Evolutionary conservation across 2,888 invertebrate genomes (phyloP), one percentile per base, ranked within the genome.

Genomic region (Scaptomyza cyrtandrae): DNA sequence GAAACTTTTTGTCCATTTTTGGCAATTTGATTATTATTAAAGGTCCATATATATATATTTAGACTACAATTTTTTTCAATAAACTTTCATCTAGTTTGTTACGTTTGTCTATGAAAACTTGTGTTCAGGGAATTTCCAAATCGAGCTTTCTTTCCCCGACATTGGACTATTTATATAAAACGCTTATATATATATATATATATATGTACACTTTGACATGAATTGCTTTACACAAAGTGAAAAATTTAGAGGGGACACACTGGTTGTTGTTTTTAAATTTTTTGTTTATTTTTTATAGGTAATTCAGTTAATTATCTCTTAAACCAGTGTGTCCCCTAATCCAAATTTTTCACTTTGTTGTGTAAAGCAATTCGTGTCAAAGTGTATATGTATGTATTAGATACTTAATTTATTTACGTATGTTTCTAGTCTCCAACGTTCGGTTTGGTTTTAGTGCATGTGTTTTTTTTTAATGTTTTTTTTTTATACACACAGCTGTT

Each of bases 401-500:
- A 13, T 14, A 37, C 35, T 0, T 69, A 29, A 11, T 37, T 37
- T 24, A 16, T 24, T 41, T 16, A 7, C 9, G 11, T 44, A 10
- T 52, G 11, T 62, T 48, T 45, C 16, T 61, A 35, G 65, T 54
- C 64, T 73, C 54, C 60, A 87, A 71, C 81, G n/a, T 81, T 81
- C 82, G 67, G 67, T 85, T 81, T 70, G 71, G 79, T 54, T 69
- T 69, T 52, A 37, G 37, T 57, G 61, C 57, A 46, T 39, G 14
- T 39, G 6, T 24, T 2, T 39, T 37, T 49, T n/a, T n/a, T n/a
- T n/a, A n/a, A n/a, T n/a, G n/a, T n/a, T n/a, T n/a, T 35, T 35
- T 2, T 37, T 64, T 62, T 70, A 53, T 88, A 67, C 71, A 88
- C 88, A 88, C 83, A 83, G 83, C 83, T 83, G 83, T 83, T 83